Base-by-base conservation (phyloP, 2,113 vertebrate species). In the Macquaria ambigua region DNA sequence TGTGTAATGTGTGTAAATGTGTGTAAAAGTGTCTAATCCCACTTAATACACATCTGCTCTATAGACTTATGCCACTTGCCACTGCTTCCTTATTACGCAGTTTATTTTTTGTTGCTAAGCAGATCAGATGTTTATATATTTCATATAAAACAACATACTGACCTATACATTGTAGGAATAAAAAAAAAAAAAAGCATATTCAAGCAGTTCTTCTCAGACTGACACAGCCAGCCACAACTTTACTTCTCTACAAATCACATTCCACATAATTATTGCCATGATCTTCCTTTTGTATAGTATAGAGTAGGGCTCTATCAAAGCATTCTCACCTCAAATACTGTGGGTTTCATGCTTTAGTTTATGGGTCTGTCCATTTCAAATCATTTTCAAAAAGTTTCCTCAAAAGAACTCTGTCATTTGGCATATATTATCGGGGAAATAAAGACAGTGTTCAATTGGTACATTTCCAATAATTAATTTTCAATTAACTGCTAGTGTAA, bases 161-260 rank as follows among this genome's bases (percentile, higher is more conserved):
- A 43, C 37, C 2, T 4, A 39, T n/a, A 23, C 37, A 4, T 41
- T 25, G 43, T 14, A 58, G 23, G 6, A 37, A 39, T 34, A 34
- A 34, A 34, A 34, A 34, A 34, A 34, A 34, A 34, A 34, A 34
- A n/a, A 39, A 31, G 28, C 28, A 63, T 31, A 2, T 20, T 50
- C 9, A 16, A 62, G 1, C 14, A 10, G 5, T 28, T 25, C 8
- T 21, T 16, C 21, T 72, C 16, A 25, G 16, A 34, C 9, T 55
- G 5, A 34, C 34, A 67, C 39, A 48, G 21, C 37, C n/a, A 28
- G 18, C 4, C 5, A 5, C 34, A 55, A 31, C 63, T 18, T 76
- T 18, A 37, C 28, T 39, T 25, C 53, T 59, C 55, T n/a, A n/a
- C 20, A 59, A 59, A 67, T 68, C 77, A 46, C 5, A 73, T 73